Conservation (phyloP, 1,140 invertebrate genomes). For the Neuroterus valhalla region DNA sequence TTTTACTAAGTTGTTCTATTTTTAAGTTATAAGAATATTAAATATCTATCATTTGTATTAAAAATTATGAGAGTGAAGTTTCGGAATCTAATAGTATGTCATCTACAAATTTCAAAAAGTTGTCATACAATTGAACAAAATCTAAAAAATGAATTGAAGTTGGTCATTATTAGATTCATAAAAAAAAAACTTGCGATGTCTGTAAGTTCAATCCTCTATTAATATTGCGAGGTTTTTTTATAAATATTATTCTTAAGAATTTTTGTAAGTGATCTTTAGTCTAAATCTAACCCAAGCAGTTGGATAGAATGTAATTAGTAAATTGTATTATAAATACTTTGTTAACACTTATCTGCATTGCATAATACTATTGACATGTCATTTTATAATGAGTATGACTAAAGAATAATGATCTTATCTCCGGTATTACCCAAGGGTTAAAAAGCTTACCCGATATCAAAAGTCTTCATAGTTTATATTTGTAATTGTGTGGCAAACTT, state of each 20-base stretch:
- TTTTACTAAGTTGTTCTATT: too few relatives aligned
- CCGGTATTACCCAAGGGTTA: conserved; percentile 61
- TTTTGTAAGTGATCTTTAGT: not conserved
- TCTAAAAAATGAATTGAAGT: too few relatives aligned
- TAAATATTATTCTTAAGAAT: not conserved
- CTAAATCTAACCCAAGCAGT: conserved; percentile 58
- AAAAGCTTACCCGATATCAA: conserved; percentile 52
- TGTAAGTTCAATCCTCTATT: too few relatives aligned
- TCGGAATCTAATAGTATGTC: too few relatives aligned
- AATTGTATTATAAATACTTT: conserved; percentile 65
- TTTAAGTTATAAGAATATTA: too few relatives aligned
- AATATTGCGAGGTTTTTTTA: too few relatives aligned
- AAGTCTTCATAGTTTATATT: conserved; percentile 15
- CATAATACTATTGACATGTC: conserved; percentile 64
- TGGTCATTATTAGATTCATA: too few relatives aligned
- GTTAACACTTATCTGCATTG: conserved; percentile 69
- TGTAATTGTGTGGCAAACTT: not conserved
- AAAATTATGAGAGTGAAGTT: too few relatives aligned
- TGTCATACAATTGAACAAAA: too few relatives aligned
- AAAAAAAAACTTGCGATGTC: too few relatives aligned
- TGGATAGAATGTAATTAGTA: conserved; percentile 67
- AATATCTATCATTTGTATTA: too few relatives aligned
- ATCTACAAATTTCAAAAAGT: too few relatives aligned
- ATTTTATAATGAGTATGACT: conserved; percentile 68
- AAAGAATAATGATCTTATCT: conserved; percentile 67